Conservation (phyloP, 1,140 invertebrate genomes). For the Zaprionus nigranus region DNA sequence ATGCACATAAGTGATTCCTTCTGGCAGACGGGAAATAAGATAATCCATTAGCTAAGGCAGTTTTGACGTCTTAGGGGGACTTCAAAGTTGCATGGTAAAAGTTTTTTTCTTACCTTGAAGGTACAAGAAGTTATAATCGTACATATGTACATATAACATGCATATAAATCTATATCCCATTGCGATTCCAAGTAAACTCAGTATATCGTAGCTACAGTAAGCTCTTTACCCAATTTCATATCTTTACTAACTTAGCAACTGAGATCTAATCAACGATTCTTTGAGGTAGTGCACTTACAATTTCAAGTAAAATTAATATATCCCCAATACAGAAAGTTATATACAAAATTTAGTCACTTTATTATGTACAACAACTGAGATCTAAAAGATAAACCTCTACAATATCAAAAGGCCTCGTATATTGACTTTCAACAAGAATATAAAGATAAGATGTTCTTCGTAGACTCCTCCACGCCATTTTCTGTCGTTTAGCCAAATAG, state of each 20-base stretch:
- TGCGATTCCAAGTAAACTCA: no score
- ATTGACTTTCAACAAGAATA: background rate
- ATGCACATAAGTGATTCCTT: conserved; percentile 18
- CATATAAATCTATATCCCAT: no score
- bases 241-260: background rate
- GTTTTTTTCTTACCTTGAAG: background rate
- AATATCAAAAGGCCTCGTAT: background rate
- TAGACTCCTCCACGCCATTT: background rate
- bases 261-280: background rate
- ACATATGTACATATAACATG: no score
- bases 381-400: no score
- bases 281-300: no score
- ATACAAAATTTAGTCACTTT: no score
- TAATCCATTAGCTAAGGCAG: background rate
- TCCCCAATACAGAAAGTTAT: no score
- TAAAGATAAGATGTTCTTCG: background rate
- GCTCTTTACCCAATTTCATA: no score
- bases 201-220: no score
- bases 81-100: background rate
- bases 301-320: no score
- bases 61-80: background rate
- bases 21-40: background rate
- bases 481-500: background rate
- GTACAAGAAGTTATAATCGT: background rate
- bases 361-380: no score